Percentiles rank a stretch among this genome's conserved stretches.
Conservation (phyloP, 2,113 vertebrate species). For the Aleadryas rufinucha region DNA sequence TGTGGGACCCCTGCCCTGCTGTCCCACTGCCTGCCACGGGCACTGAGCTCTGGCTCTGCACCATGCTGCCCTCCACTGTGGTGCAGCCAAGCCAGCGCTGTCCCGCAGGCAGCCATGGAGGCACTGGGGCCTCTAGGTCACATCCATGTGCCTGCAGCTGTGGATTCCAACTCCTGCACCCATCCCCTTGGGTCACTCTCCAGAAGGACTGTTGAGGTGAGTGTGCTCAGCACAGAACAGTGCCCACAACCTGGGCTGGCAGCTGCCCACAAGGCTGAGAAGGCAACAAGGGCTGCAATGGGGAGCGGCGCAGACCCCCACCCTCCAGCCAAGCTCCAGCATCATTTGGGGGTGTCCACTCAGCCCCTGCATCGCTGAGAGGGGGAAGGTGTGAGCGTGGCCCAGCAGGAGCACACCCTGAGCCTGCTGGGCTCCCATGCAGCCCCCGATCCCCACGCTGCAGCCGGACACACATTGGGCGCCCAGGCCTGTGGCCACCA, state of each 20-base stretch:
- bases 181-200: background rate
- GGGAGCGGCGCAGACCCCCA: background rate
- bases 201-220: background rate
- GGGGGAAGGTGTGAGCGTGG: rapidly evolving
- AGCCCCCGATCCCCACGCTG: rapidly evolving
- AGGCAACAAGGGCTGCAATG: background rate
- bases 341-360: rapidly evolving
- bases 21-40: background rate
- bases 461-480: rapidly evolving
- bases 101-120: background rate
- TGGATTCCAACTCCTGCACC: background rate
- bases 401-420: rapidly evolving
- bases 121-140: background rate
- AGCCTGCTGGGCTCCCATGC: background rate
- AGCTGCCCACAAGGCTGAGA: background rate
- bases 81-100: background rate
- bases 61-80: rapidly evolving
- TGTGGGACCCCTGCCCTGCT: background rate
- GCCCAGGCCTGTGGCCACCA: rapidly evolving
- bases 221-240: background rate
- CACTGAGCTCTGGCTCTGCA: background rate
- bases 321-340: background rate
- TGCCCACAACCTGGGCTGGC: background rate
- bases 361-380: background rate
- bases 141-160: background rate